Evolutionary conservation across 2,113 vertebrate genomes (phyloP).

Genomic region (Cyphomyrus plagiostoma): DNA sequence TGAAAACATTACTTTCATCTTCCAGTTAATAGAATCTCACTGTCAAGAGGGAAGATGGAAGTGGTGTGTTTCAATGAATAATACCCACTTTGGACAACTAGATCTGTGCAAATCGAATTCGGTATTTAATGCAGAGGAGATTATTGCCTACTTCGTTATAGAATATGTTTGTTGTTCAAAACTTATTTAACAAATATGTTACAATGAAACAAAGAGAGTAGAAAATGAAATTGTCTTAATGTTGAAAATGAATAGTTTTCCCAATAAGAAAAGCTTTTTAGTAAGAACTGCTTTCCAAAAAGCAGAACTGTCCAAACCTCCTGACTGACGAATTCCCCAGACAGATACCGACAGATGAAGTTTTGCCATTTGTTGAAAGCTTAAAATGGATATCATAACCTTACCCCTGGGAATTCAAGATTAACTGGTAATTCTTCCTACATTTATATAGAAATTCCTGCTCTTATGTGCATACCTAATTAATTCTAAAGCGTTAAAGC

Average conservation of each 20-base stretch:
- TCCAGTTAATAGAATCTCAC: neutral
- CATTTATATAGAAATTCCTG: neutral
- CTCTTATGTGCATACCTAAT: neutral
- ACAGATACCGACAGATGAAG: neutral
- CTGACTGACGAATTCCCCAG: neutral
- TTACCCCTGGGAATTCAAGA: neutral
- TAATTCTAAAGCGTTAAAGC: neutral
- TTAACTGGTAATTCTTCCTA: neutral
- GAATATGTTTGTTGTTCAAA: neutral
- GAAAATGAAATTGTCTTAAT: neutral
- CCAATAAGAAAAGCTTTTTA: neutral
- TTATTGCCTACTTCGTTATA: neutral
- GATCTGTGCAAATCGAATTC: neutral
- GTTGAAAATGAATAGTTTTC: neutral
- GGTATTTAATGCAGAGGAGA: neutral
- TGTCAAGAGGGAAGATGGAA: neutral
- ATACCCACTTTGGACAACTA: neutral
- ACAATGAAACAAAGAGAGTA: neutral
- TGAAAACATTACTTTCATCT: neutral
- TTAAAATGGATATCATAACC: neutral
- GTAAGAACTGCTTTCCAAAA: neutral
- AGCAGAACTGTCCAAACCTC: neutral
- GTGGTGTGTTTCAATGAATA: neutral
- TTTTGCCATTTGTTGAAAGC: neutral
- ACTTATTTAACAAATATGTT: neutral